These are phyloP conservation scores for Ctenosaura bakeri DNA, from an alignment of 2,797 vertebrate species.

Conservation along the genomic window DNA sequence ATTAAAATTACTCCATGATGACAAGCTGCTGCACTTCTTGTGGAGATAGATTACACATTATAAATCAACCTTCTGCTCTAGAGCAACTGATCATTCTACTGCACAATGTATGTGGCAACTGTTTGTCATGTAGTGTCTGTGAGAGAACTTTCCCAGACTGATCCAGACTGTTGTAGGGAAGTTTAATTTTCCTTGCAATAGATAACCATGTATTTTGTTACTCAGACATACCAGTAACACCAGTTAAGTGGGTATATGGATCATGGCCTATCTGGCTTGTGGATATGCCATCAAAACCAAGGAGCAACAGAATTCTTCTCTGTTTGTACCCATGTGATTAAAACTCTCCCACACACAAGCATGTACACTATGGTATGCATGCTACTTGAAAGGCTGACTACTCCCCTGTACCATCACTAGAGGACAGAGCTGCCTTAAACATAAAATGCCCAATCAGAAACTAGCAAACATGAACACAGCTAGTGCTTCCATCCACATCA, in stretches of 20 bases:
- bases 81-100: neutral
- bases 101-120: neutral
- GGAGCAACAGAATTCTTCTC: neutral
- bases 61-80: conserved; percentile 46
- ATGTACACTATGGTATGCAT: too few species aligned
- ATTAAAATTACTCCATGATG: conserved; percentile 66
- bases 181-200: neutral
- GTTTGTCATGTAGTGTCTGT: neutral
- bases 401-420: neutral
- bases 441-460: neutral
- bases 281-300: neutral
- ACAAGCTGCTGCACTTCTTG: conserved; percentile 68
- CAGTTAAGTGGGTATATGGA: neutral
- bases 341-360: neutral
- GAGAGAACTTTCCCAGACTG: neutral
- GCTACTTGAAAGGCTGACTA: neutral
- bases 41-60: conserved; percentile 59
- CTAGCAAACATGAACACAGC: neutral
- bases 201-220: neutral
- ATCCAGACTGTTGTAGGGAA: conserved; percentile 1
- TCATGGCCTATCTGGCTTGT: neutral
- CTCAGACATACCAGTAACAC: neutral
- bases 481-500: neutral
- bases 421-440: neutral
- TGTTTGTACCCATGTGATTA: too few species aligned